Percentiles rank a stretch among this genome's conserved stretches.
These are phyloP conservation scores for Rhynchophorus ferrugineus DNA, from an alignment of 1,140 invertebrate genomes.

Conservation along the genomic window DNA sequence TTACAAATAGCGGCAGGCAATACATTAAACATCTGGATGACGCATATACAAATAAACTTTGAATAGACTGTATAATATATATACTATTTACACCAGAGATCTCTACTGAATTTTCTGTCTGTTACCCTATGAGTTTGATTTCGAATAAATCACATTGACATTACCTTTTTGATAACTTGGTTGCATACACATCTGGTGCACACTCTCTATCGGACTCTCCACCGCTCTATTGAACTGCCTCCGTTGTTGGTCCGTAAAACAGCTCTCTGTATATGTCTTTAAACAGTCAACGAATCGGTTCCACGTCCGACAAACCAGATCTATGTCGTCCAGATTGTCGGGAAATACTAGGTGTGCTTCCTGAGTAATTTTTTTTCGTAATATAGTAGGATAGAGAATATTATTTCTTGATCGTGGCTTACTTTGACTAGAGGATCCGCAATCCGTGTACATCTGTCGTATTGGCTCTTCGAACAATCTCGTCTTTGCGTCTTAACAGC, in stretches of 20 bases:
- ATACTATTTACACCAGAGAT: too few relatives aligned
- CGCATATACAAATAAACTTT: too few relatives aligned
- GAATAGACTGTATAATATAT: too few relatives aligned
- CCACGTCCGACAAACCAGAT: constrained; percentile 52
- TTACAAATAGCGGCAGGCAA: too few relatives aligned
- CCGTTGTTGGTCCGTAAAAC: constrained; percentile 47
- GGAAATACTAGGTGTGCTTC: constrained; percentile 53
- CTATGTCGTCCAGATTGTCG: constrained; percentile 52
- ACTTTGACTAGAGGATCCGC: constrained; percentile 50
- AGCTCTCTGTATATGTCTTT: constrained; percentile 49
- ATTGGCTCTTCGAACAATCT: constrained; percentile 46
- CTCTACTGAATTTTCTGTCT: too few relatives aligned
- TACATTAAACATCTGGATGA: too few relatives aligned
- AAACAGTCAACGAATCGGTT: constrained; percentile 51
- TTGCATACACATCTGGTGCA: constrained; percentile 52
- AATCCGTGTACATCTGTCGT: constrained; percentile 46
- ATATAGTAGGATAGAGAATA: background rate
- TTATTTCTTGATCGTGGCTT: background rate
- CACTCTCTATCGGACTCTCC: constrained; percentile 49
- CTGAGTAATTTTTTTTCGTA: constrained; percentile 2
- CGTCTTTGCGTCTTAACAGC: constrained; percentile 9
- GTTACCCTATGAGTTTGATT: too few relatives aligned
- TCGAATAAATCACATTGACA: too few relatives aligned
- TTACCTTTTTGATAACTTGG: constrained; percentile 49
- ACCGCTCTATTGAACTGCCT: constrained; percentile 52